These are phyloP conservation scores for Hexactinellida sp. DNA, from an alignment of 37 sponge, comb jelly and placozoan species.

Conservation along the genomic window DNA sequence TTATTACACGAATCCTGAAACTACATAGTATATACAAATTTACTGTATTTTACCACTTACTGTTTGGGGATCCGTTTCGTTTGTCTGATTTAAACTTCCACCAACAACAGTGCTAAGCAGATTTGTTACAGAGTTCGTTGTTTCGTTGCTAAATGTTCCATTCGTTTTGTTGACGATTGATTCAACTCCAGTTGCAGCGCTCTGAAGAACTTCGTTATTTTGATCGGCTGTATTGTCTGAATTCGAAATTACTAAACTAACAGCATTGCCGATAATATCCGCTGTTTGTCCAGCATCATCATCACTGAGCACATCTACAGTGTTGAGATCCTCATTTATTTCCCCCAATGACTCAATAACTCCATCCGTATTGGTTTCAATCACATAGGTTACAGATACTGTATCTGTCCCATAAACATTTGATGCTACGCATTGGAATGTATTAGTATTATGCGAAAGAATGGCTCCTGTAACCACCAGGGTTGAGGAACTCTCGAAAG, in stretches of 20 bases:
- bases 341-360: not conserved
- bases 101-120: not conserved
- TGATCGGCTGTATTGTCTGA: not conserved
- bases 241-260: not conserved
- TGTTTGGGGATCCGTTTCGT: too few species aligned
- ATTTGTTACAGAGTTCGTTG: not conserved
- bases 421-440: not conserved
- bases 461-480: not conserved
- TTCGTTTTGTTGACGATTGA: not conserved
- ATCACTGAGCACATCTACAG: not conserved
- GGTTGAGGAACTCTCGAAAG: not conserved
- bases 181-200: not conserved
- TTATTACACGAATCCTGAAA: too few species aligned
- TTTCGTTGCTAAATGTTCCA: constrained; percentile 12
- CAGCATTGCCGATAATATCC: not conserved
- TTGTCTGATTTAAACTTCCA: too few species aligned
- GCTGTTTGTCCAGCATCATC: not conserved
- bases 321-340: not conserved
- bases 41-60: too few species aligned
- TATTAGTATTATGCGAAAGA: not conserved
- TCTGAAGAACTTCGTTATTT: not conserved
- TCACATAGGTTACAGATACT: not conserved
- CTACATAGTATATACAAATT: too few species aligned
- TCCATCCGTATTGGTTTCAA: not conserved
- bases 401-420: not conserved